A percentile compares a stretch with the other conserved stretches of the same genome.
phyloP scores from a whole-genome alignment of 2,888 invertebrate genomes.

The Schrankia costaestrigalis region DNA sequence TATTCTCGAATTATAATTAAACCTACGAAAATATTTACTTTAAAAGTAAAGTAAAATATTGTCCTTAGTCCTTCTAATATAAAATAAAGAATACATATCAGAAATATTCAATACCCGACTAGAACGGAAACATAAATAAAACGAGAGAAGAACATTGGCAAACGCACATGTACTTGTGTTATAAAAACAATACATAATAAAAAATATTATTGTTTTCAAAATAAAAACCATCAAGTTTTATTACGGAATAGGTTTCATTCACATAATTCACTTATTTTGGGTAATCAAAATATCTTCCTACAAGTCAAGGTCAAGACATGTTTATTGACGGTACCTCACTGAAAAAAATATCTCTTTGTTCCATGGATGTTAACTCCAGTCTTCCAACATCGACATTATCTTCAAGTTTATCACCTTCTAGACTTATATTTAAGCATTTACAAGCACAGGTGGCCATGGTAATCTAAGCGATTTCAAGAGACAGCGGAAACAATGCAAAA shows the following conservation, averaged over 20 bases:
- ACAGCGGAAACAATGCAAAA: conserved; percentile 51
- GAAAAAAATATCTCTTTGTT: conserved; percentile 84
- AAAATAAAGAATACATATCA: too few relatives aligned
- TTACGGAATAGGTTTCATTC: conserved; percentile 14
- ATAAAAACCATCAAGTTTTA: too few relatives aligned
- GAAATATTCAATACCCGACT: conserved; percentile 5
- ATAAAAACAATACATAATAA: conserved; percentile 7
- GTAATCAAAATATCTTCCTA: conserved; percentile 42
- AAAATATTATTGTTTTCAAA: too few relatives aligned
- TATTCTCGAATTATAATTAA: too few relatives aligned
- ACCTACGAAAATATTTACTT: too few relatives aligned
- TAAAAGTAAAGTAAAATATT: too few relatives aligned
- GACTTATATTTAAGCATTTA: conserved; percentile 87
- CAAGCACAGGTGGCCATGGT: conserved; percentile 83
- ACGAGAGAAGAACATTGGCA: conserved; percentile 20
- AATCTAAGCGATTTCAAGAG: conserved; percentile 41
- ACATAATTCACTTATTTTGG: conserved; percentile 17
- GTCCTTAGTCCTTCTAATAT: too few relatives aligned
- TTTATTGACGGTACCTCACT: conserved; percentile 81
- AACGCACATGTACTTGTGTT: conserved; percentile 34
- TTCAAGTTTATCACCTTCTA: conserved; percentile 82
- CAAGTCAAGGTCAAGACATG: conserved; percentile 72
- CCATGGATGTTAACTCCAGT: conserved; percentile 79
- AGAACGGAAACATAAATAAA: conserved; percentile 33
- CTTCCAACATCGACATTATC: conserved; percentile 78